Evolutionary conservation across 2,888 invertebrate genomes (phyloP).

Genomic region (Mesorhabditis sp.): DNA sequence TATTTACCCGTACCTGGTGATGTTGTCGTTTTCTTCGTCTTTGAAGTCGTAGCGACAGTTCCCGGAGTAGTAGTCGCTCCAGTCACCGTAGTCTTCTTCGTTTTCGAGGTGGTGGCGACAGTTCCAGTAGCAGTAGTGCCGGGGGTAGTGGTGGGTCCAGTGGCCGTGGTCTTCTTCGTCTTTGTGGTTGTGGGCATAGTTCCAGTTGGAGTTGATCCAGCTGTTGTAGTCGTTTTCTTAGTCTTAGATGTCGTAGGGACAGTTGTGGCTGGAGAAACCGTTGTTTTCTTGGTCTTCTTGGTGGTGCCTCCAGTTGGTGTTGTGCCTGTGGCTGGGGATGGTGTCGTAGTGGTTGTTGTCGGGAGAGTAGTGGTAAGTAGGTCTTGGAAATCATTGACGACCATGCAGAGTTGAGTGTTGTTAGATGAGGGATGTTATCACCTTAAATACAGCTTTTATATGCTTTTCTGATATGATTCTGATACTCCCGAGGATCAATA

Average conservation of each 20-base stretch:
- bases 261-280: not conserved
- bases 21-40: not conserved
- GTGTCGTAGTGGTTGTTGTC: not conserved
- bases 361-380: not conserved
- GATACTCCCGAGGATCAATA: no score
- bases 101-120: not conserved
- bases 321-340: not conserved
- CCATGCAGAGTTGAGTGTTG: not conserved
- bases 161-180: not conserved
- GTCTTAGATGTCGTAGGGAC: not conserved
- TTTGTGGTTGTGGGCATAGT: not conserved
- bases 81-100: not conserved
- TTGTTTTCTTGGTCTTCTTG: not conserved
- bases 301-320: not conserved
- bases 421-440: constrained; percentile 1
- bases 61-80: not conserved
- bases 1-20: not conserved
- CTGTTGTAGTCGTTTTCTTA: not conserved
- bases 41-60: not conserved
- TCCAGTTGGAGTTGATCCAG: not conserved
- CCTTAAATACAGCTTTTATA: not conserved
- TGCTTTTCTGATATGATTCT: no score
- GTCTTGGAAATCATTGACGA: not conserved
- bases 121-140: not conserved
- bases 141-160: not conserved